Base-by-base conservation (phyloP, 2,797 vertebrate species). In the Labeo calbasu region DNA sequence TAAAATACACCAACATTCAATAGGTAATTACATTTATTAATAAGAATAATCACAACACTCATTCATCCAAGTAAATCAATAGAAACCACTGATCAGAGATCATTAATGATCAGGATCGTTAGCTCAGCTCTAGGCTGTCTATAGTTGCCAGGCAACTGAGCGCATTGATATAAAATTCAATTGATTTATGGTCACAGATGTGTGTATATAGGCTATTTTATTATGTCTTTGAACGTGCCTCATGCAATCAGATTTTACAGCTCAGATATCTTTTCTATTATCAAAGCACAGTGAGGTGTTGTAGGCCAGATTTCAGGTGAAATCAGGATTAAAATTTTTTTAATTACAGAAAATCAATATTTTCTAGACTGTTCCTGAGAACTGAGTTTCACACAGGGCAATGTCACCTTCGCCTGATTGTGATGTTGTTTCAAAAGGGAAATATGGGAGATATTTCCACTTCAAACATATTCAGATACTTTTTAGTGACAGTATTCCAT, bases 351-450 rank as follows among this genome's bases (percentile, higher is more conserved):
- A 78, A 14, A 48, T 48, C 28, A 1, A 65, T 78, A 65, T 65
- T 61, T 25, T 79, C 43, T 55, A 7, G 65, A 78, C 77, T 50
- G n/a, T 65, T 50, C 57, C 40, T 46, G 32, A 46, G 19, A 77
- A 46, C 1, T 43, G 13, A 21, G 76, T 78, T 78, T 79, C 17
- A 79, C 77, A 79, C 19, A 23, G 77, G 28, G 77, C 63, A 79
- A 53, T 14, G 77, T 68, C 21, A 68, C 63, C 48, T 79, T 79
- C 77, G 23, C 48, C 63, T 9, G 61, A 17, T 28, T 68, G 77
- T 68, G 77, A 53, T 68, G 77, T n/a, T 68, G 51, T 53, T 40
- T 53, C 65, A 66, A 51, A 78, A 63, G 53, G 40, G n/a, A 48
- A 15, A 59, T n/a, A 79, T 28, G 15, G 48, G 48, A 13, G 63